Base-by-base conservation (phyloP, 1,140 invertebrate genomes). In the Ladona fulva region DNA sequence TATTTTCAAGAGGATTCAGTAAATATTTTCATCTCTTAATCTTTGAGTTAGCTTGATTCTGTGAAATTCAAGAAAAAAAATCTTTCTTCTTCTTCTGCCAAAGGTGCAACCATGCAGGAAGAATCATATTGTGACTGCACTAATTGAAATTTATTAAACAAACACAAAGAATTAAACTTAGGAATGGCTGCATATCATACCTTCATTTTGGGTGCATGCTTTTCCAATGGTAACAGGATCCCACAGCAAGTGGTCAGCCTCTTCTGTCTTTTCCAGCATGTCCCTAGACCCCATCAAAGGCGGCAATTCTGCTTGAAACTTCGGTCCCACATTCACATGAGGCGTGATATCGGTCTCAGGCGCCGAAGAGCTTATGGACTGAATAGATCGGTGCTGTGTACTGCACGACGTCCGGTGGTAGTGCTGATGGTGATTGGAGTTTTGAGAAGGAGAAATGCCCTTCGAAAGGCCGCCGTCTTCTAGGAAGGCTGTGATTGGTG, bases 281-380 rank as follows among this genome's bases (percentile, higher is more conserved):
- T 84, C 85, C n/a, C 74, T 79, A 22, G 86, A 85, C 86, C 77
- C 85, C 86, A 25, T 85, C 85, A 22, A 87, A 81, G 52, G 86
- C 87, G 22, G 94, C 94, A 82, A 97, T 90, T 75, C 89, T 89
- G 0, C 95, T 86, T 99, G 97, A 85, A 93, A 97, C 52, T 94
- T 90, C 10, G 90, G 86, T 0, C 97, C 97, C 74, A 99, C 90
- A 83, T 99, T 99, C 24, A 99, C 95, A 84, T 95, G 91, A 3
- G 89, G 88, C 14, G 83, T 85, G 19, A 86, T 84, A 82, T 89
- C 88, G 74, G 83, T 85, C 81, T 89, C 87, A 24, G 86, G 86
- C 12, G 80, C 77, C 77, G 80, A 59, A 25, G 59, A 59, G 77
- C 12, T 66, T 3, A 66, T 16, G n/a, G 52, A 66, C 52, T 66